Evolutionary conservation across 2,888 invertebrate species (phyloP).

Genomic region (Chorisops tibialis): DNA sequence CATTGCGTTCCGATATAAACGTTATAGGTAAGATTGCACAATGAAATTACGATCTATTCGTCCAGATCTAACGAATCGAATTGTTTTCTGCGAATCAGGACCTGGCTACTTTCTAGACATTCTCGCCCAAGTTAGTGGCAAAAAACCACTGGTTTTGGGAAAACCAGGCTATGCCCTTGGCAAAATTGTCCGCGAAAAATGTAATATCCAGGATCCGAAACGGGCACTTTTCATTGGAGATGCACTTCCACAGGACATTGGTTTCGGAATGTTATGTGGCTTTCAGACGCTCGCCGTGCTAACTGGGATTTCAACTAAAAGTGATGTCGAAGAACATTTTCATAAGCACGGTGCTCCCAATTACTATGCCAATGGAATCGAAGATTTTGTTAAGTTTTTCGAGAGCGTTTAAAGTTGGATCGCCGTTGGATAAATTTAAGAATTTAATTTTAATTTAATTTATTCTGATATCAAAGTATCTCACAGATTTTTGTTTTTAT

Average conservation of each 20-base stretch:
- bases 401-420: not conserved
- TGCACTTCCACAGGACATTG: slow-evolving; percentile 77
- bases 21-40: slow-evolving; percentile 42
- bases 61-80: not conserved
- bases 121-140: slow-evolving; percentile 46
- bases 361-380: slow-evolving; percentile 46
- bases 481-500: too few species aligned
- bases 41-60: not conserved
- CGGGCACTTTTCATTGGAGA: slow-evolving; percentile 82
- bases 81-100: slow-evolving; percentile 37
- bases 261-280: slow-evolving; percentile 67
- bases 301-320: slow-evolving; percentile 49
- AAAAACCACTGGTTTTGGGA: slow-evolving; percentile 46
- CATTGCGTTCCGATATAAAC: slow-evolving; percentile 37
- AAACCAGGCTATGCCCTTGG: slow-evolving; percentile 53
- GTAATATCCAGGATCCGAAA: slow-evolving; percentile 56
- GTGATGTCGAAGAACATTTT: slow-evolving; percentile 36
- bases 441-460: too few species aligned
- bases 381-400: slow-evolving; percentile 43
- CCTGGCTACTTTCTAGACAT: slow-evolving; percentile 49
- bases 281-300: slow-evolving; percentile 74
- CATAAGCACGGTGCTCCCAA: slow-evolving; percentile 40
- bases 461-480: too few species aligned
- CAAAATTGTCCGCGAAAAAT: slow-evolving; percentile 40
- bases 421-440: too few species aligned